Evolutionary conservation across 1,140 invertebrate genomes (phyloP), one percentile per base, ranked within the genome.

Genomic region (Drosophila arizonae): DNA sequence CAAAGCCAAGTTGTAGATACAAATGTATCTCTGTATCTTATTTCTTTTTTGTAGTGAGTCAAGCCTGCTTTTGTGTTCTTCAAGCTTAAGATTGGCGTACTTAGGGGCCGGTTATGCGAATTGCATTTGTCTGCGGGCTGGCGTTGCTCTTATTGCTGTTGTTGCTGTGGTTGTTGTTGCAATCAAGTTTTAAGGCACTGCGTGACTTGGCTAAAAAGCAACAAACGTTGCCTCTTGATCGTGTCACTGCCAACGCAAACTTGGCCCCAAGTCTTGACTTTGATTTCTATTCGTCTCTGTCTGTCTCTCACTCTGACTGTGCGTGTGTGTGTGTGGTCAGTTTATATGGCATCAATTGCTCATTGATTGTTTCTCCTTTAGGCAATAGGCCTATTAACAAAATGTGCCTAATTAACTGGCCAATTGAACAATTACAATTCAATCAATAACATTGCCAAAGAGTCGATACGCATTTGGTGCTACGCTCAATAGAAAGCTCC

Each of bases 141-240:
- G 57, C 6, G 48, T 55, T 48, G 41, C 17, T n/a, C 15, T 28
- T 28, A 28, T 28, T 28, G 17, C 17, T 17, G 17, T 17, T 17
- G 48, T 55, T 48, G 41, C 4, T 54, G 13, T n/a, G n/a, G n/a
- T 45, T 43, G 30, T 17, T 52, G n/a, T 43, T 62, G 24, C 81
- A 86, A 79, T 87, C 82, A 79, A 82, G 82, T 88, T 74, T 84
- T 67, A 56, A 78, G 81, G 76, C 86, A 87, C 86, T 87, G 82
- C 79, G 82, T 87, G 82, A 87, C 82, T 87, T 73, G 81, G 65
- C 79, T 81, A 45, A 55, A 51, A 74, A 60, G 51, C 67, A 58
- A 55, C 33, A 6, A 58, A 51, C 43, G 46, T 72, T 56, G 60
- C 45, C 52, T 71, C 28, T 60, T 55, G 76, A 64, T 85, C 81